These are phyloP conservation scores for Cheilosia urbana DNA, from an alignment of 2,888 invertebrate species.

Conservation along the genomic window DNA sequence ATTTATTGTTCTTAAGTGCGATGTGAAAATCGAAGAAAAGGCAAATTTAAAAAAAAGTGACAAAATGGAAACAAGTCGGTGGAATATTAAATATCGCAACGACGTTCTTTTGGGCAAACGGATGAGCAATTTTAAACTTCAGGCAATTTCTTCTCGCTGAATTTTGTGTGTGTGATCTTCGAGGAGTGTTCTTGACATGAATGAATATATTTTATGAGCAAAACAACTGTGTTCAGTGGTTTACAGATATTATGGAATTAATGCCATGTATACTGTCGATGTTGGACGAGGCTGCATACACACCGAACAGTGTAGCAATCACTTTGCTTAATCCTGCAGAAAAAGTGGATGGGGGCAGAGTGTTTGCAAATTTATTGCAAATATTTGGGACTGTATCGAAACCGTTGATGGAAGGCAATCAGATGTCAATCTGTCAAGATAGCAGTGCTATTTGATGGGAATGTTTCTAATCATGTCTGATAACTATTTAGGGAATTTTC, in stretches of 20 bases:
- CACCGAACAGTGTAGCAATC: too few species aligned
- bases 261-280: neutral
- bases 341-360: neutral
- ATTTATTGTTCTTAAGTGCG: constrained; percentile 64
- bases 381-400: neutral
- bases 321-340: too few species aligned
- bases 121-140: constrained; percentile 37
- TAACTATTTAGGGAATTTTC: neutral
- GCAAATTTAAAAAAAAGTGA: constrained; percentile 30
- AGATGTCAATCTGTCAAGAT: constrained; percentile 8
- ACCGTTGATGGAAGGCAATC: neutral
- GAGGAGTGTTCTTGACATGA: constrained; percentile 30
- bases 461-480: neutral
- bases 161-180: constrained; percentile 6
- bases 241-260: neutral
- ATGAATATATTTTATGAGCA: constrained; percentile 37
- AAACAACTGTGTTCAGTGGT: constrained; percentile 2
- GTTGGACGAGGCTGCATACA: too few species aligned
- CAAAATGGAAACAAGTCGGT: constrained; percentile 42
- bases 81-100: constrained; percentile 55
- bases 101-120: constrained; percentile 11
- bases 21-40: constrained; percentile 15
- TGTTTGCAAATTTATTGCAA: neutral
- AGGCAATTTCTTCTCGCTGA: neutral
- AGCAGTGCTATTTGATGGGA: neutral